Base-by-base conservation (phyloP, 1,140 invertebrate species). In the Eupeodes corollae region DNA sequence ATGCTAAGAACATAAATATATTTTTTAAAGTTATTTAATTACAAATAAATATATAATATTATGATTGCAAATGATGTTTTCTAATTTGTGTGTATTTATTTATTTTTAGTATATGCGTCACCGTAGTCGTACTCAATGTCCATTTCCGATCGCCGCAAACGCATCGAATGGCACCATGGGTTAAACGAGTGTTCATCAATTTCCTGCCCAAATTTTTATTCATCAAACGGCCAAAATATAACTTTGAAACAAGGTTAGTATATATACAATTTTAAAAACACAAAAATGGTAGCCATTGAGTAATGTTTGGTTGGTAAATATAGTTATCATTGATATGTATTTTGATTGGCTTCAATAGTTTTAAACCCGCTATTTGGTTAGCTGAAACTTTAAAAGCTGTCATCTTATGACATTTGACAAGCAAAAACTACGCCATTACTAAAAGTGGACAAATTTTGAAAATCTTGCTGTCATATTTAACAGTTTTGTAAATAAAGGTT, bases 121-220 rank as follows among this genome's bases (percentile, higher is more conserved):
- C 96, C 14, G 94, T 99, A 54, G 87, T 97, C 50, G 93, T 99
- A 15, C 74, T 99, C 26, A 98, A 99, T 71, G 89, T 99, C 37
- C 94, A 98, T 71, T 97, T 95, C 67, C 84, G 93, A 33, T 94
- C 91, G 31, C 91, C 93, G 9, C 89, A 93, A 61, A 97, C 91
- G 9, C 91, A 96, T 71, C 80, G 79, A 67, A 95, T 96, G 91
- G 84, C 90, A 14, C 88, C 88, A 0, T 95, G 91, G 91, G 88
- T 94, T 13, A 83, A 88, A 48, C 74, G 86, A 47, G 85, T 94
- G 33, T 95, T 95, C 67, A 88, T 95, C 42, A 86, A 91, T 61
- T 87, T 93, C 56, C 75, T 96, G 42, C 91, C 91, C 5, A 75
- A 86, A 52, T 73, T 90, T 40, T 72, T 91, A 42, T 83, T 86